Conservation (phyloP, 2,888 invertebrate genomes). For the Lacanobia wlatinum region DNA sequence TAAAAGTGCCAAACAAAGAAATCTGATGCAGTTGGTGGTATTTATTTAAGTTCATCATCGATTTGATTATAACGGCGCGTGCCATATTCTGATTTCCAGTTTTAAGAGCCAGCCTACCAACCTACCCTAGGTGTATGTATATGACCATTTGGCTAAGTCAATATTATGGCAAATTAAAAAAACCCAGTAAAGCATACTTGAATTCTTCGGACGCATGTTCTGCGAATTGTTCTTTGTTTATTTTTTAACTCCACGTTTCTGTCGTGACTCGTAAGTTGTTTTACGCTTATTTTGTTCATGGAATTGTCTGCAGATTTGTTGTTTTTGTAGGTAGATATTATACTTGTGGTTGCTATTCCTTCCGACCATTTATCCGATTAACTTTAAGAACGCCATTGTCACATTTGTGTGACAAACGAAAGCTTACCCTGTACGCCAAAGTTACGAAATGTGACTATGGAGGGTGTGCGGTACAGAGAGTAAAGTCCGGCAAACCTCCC, state of each 20-base stretch:
- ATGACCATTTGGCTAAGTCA: background rate
- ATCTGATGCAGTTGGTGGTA: too few species aligned
- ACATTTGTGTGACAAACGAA: too few species aligned
- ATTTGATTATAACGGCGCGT: too few species aligned
- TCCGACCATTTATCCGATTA: background rate
- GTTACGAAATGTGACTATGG: background rate
- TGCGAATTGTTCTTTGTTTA: slow-evolving; percentile 21
- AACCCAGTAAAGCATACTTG: background rate
- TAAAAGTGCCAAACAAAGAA: too few species aligned
- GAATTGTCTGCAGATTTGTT: slow-evolving; percentile 9
- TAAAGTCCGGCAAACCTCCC: too few species aligned
- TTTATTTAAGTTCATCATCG: too few species aligned
- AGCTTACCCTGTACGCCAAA: background rate
- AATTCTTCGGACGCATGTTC: slow-evolving; percentile 16
- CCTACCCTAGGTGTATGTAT: too few species aligned
- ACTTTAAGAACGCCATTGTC: too few species aligned
- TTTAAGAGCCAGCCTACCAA: too few species aligned
- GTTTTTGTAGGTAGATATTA: background rate
- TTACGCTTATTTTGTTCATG: slow-evolving; percentile 23
- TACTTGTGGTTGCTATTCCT: background rate
- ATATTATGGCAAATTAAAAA: slow-evolving; percentile 2
- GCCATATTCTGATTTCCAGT: too few species aligned
- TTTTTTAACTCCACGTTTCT: slow-evolving; percentile 28
- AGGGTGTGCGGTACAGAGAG: too few species aligned
- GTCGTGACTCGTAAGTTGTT: background rate